These are phyloP conservation scores for Eubasilissa regina DNA, from an alignment of 1,140 invertebrate genomes.

Conservation along the genomic window DNA sequence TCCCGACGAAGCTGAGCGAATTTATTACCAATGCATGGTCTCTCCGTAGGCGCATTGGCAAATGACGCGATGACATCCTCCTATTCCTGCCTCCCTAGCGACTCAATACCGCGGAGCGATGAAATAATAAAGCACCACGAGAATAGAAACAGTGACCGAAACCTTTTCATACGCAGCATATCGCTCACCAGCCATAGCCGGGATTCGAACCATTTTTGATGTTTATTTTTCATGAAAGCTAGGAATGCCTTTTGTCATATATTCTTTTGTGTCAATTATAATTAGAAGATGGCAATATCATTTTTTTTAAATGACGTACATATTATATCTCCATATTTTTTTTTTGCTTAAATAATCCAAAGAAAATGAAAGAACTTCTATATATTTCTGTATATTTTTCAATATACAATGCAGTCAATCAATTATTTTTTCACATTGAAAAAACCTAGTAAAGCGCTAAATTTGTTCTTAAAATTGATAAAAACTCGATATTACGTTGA, in stretches of 20 bases:
- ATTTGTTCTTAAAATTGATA: too few relatives aligned
- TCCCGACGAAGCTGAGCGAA: slow-evolving; percentile 30
- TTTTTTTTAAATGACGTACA: too few relatives aligned
- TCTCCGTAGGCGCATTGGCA: slow-evolving; percentile 55
- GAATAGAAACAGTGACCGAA: slow-evolving; percentile 29
- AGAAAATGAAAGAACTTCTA: too few relatives aligned
- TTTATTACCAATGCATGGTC: slow-evolving; percentile 55
- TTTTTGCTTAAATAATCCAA: too few relatives aligned
- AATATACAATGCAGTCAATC: too few relatives aligned
- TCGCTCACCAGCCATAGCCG: slow-evolving; percentile 31
- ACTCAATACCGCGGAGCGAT: slow-evolving; percentile 44
- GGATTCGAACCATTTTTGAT: slow-evolving; percentile 12
- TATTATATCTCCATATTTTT: too few relatives aligned
- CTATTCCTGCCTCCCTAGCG: slow-evolving; percentile 20
- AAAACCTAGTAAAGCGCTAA: too few relatives aligned
- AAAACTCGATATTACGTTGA: too few relatives aligned
- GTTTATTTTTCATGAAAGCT: slow-evolving; percentile 47
- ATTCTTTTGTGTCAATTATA: slow-evolving; percentile 25
- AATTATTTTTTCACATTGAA: too few relatives aligned
- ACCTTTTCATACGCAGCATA: slow-evolving; percentile 28
- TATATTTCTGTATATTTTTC: too few relatives aligned
- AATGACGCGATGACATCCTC: slow-evolving; percentile 45
- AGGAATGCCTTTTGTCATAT: slow-evolving; percentile 16
- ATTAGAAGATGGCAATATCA: not conserved
- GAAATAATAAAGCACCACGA: slow-evolving; percentile 50